phyloP scores from a whole-genome alignment of 2,113 vertebrate species.

The sheep (Ovis aries) region ARS-UI_Ramb_v3.0 NC_056062.1:88572501-88573000 shows the following conservation, averaged over 20 bases:
- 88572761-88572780: not conserved
- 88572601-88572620: not conserved
- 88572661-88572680: not conserved
- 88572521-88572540: not conserved
- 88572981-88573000: rapidly evolving
- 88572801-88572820: not conserved
- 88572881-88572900: not conserved
- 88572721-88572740: not conserved
- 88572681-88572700: not conserved
- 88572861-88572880: not conserved
- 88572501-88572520: not conserved
- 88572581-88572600: not conserved
- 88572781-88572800: not conserved
- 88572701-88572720: not conserved
- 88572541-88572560: not conserved
- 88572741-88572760: not conserved
- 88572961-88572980: rapidly evolving
- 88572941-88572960: not conserved
- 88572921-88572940: not conserved
- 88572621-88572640: not conserved
- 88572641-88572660: not conserved
- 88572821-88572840: not conserved
- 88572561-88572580: not conserved
- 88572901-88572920: not conserved
- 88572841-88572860: not conserved